Base-by-base conservation (phyloP, 2,113 vertebrate genomes). In the Malurus elegans region DNA sequence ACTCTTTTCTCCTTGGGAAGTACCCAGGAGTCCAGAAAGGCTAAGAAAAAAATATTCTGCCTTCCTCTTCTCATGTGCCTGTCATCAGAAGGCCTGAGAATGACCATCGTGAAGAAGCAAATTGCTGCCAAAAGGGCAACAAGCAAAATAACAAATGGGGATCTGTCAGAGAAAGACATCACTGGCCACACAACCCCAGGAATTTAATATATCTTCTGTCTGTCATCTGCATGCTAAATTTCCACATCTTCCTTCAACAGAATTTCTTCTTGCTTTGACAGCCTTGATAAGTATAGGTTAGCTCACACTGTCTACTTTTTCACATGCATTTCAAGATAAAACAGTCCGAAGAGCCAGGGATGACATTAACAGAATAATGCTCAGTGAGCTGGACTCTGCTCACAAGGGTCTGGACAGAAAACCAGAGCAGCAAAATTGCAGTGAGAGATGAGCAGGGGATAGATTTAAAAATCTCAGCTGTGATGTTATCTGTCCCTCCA, bases 351-450 rank as follows among this genome's bases (percentile, higher is more conserved):
- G 81, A 90, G 93, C 61, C 86, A 62, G 73, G 90, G 82, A 31
- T 93, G 96, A 70, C 96, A 95, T 76, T 82, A 79, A 67, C 85
- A 96, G 93, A 96, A 47, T 88, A 73, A 94, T 93, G 88, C 89
- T 91, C 91, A 61, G 14, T 5, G 51, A 92, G 79, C 69, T 92
- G 86, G 72, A 47, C 75, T 91, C 45, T 64, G 57, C 78, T 92
- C 44, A 38, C 40, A 50, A 67, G 64, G 61, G n/a, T 94, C 92
- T 86, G 62, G 92, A 72, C 70, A 81, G 25, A 75, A 83, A 79
- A 73, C 34, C 81, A 90, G 57, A 79, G 79, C 71, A 79, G 57
- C 62, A 73, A 73, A 84, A 93, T 79, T 92, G 86, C 75, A 70
- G 54, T 50, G 66, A 95, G 79, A 42, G 47, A 73, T 66, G 78